phyloP scores from a whole-genome alignment of 1,140 invertebrate species.

The Drosophila rhopaloa region DNA sequence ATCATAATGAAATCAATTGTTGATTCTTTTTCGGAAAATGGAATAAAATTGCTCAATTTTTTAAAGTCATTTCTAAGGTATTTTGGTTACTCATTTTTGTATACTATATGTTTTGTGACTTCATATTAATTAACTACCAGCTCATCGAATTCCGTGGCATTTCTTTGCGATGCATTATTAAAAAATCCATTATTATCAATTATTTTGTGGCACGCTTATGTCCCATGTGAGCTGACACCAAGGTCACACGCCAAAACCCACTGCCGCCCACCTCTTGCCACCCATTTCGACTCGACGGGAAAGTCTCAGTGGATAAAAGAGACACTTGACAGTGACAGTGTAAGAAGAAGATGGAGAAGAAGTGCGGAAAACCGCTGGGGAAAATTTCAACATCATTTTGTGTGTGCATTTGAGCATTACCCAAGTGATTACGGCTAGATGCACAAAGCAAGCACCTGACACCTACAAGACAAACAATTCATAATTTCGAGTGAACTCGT shows the following conservation, averaged over 20 bases:
- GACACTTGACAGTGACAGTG: conserved; percentile 47
- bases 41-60: no score
- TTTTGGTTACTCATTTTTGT: neutral
- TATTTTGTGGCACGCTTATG: conserved; percentile 28
- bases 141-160: conserved; percentile 23
- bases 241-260: conserved; percentile 8
- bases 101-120: neutral
- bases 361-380: conserved; percentile 30
- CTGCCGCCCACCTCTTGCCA: conserved; percentile 4
- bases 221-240: conserved; percentile 41
- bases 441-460: conserved; percentile 53
- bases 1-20: no score
- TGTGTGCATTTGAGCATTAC: conserved; percentile 57
- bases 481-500: conserved; percentile 52
- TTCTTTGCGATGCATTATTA: conserved; percentile 28
- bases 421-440: conserved; percentile 55
- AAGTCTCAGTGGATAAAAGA: conserved; percentile 35
- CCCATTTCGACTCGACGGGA: conserved; percentile 5
- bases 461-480: conserved; percentile 60
- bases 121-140: conserved; percentile 22
- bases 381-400: conserved; percentile 50
- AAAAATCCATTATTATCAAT: conserved; percentile 48
- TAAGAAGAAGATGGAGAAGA: conserved; percentile 16
- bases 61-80: neutral
- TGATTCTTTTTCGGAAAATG: no score